phyloP scores from a whole-genome alignment of 1,140 invertebrate species.

The Bombus affinis region DNA sequence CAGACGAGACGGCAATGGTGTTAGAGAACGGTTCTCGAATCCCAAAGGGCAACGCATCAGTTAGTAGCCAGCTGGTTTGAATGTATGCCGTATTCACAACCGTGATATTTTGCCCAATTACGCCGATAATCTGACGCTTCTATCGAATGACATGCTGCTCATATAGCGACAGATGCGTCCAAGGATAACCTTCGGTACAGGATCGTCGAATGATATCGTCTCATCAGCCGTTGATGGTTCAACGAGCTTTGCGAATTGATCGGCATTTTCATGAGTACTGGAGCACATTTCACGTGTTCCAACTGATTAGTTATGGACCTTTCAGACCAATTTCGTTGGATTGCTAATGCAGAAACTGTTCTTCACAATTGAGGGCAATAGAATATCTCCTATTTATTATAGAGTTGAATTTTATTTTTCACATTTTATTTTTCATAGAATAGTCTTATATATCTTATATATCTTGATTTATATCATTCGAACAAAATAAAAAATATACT shows the following conservation, averaged over 20 bases:
- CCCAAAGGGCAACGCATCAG: constrained; percentile 72
- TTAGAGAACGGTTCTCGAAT: constrained; percentile 54
- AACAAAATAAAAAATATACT: too few species aligned
- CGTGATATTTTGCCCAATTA: constrained; percentile 71
- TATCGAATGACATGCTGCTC: constrained; percentile 45
- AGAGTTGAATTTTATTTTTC: not conserved
- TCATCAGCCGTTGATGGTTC: constrained; percentile 39
- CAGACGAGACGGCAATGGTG: constrained; percentile 63
- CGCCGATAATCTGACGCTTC: constrained; percentile 12
- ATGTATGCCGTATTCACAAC: not conserved
- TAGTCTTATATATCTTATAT: too few species aligned
- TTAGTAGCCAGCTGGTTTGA: constrained; percentile 62
- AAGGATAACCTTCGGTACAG: not conserved
- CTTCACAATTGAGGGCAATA: not conserved
- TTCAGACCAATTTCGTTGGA: not conserved
- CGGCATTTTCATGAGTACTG: not conserved
- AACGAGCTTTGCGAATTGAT: constrained; percentile 23
- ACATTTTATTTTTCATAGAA: too few species aligned
- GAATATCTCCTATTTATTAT: not conserved
- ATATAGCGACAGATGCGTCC: constrained; percentile 11
- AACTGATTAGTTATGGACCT: not conserved
- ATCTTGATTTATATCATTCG: too few species aligned
- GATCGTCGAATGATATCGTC: constrained; percentile 37
- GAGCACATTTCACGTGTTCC: too few species aligned
- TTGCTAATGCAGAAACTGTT: not conserved